Conservation (phyloP, 2,113 vertebrate genomes). For the Calidris pugnax region DNA sequence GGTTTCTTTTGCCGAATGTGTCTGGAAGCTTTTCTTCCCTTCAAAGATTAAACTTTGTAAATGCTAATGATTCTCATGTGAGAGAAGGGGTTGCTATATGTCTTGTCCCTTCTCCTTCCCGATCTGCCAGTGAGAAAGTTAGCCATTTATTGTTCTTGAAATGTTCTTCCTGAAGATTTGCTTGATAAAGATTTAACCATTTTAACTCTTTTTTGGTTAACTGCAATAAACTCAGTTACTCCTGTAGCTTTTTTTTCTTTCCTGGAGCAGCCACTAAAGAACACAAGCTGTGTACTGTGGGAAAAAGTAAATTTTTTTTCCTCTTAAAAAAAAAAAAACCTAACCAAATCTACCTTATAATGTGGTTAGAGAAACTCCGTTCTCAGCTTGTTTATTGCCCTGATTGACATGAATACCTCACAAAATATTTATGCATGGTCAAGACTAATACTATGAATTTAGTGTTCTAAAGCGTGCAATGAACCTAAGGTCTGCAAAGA, state of each 20-base stretch:
- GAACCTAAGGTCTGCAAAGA: neutral
- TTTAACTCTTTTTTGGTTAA: neutral
- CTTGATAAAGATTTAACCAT: neutral
- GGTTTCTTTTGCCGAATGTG: neutral
- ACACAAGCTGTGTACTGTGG: neutral
- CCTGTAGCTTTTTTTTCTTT: neutral
- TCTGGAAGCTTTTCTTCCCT: conserved; percentile 3
- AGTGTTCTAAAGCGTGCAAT: neutral
- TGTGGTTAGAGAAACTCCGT: neutral
- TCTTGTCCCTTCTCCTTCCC: neutral
- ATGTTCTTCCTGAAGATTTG: neutral
- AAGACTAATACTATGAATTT: neutral
- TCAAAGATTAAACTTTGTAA: neutral
- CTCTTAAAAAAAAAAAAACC: neutral
- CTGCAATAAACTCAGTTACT: neutral
- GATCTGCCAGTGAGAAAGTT: neutral
- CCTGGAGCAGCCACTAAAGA: neutral
- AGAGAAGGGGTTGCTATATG: neutral
- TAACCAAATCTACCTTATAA: neutral
- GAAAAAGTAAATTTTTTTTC: neutral
- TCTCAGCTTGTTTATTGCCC: neutral
- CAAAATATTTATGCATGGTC: neutral
- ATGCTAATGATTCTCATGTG: conserved; percentile 19
- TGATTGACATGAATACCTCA: neutral
- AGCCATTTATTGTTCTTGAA: neutral